A percentile compares a stretch with the other conserved stretches of the same genome.
These are phyloP conservation scores for Helogale parvula DNA, from an alignment of 2,113 vertebrate species.

Conservation along the genomic window DNA sequence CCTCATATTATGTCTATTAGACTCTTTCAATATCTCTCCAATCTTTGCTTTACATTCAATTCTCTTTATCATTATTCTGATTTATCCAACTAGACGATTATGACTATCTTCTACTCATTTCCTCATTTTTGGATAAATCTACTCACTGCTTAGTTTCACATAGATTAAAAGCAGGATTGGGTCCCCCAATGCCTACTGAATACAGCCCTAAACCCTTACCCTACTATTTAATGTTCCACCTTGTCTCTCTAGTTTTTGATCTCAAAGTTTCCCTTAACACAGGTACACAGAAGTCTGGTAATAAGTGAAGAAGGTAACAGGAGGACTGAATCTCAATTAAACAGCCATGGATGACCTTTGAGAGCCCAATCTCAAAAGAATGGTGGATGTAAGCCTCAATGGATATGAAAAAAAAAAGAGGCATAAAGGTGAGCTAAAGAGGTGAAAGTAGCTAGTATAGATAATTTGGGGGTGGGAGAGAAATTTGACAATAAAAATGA, in stretches of 20 bases:
- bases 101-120: neutral
- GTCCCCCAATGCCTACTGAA: no score
- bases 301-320: neutral
- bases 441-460: neutral
- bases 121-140: neutral
- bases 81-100: neutral
- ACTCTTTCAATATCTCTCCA: neutral
- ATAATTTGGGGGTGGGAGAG: neutral
- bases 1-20: neutral
- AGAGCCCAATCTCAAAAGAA: neutral
- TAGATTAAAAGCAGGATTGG: neutral
- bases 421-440: neutral
- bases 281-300: neutral
- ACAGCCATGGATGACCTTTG: neutral
- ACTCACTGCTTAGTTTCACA: neutral
- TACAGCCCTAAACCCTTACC: neutral
- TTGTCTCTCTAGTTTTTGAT: neutral
- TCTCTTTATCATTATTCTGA: neutral
- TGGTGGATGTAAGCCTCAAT: rapidly evolving
- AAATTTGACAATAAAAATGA: neutral
- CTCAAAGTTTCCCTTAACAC: neutral
- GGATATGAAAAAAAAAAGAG: neutral
- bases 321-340: neutral
- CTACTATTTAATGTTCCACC: neutral
- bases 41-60: neutral